phyloP scores from a whole-genome alignment of 2,113 vertebrate species.

The Ursus arctos region DNA sequence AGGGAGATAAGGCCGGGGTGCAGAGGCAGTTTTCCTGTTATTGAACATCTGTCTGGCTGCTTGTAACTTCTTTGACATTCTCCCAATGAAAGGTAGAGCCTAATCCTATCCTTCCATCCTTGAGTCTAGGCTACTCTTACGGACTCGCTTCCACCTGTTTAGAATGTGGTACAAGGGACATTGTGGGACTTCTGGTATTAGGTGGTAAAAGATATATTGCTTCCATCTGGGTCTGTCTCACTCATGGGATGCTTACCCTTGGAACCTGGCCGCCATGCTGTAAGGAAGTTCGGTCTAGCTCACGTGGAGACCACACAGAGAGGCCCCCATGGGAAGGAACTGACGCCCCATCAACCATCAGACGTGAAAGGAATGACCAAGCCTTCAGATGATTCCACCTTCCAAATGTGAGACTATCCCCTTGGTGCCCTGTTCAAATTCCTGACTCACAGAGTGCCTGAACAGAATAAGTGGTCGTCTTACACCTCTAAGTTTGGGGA shows the following conservation, averaged over 20 bases:
- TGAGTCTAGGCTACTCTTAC: not conserved
- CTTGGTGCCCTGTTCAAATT: not conserved
- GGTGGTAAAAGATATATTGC: not conserved
- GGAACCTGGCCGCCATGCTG: not conserved
- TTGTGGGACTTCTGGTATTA: not conserved
- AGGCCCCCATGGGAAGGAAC: not conserved
- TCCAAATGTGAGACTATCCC: not conserved
- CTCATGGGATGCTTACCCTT: not conserved
- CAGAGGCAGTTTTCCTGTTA: not conserved
- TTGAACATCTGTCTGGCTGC: not conserved
- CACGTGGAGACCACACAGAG: accelerated
- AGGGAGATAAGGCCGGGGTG: not conserved
- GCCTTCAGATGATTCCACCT: not conserved
- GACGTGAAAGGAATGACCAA: accelerated
- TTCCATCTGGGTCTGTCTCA: not conserved
- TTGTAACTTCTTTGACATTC: not conserved
- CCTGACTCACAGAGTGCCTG: not conserved
- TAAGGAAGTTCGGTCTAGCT: not conserved
- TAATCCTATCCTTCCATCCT: not conserved
- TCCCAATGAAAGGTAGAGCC: not conserved
- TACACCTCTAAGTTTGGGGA: not conserved
- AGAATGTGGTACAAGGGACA: not conserved
- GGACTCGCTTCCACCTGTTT: not conserved
- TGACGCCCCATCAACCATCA: no score
- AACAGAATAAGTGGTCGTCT: not conserved